A percentile compares a stretch with the other conserved stretches of the same genome.
These are phyloP conservation scores for Trididemnum miniatum DNA, from an alignment of 23 tunicate species.

Conservation along the genomic window DNA sequence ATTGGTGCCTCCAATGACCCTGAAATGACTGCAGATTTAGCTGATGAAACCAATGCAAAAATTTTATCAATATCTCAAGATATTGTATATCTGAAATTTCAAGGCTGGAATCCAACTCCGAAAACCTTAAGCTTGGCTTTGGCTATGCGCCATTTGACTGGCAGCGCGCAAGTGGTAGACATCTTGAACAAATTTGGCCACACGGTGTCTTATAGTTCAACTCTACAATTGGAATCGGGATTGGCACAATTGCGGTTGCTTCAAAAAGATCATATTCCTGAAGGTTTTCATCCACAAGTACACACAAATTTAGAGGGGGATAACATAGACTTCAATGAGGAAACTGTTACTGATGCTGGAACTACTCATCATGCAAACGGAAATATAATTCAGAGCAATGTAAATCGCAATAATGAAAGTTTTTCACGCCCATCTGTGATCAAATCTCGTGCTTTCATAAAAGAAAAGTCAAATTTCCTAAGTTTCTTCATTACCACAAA, in stretches of 20 bases:
- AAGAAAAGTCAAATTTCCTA: background rate
- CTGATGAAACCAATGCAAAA: background rate
- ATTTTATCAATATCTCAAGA: background rate
- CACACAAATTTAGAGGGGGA: background rate
- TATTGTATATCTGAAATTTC: background rate
- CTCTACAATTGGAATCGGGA: background rate
- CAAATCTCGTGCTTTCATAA: background rate
- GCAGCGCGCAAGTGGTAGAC: background rate
- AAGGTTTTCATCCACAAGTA: background rate
- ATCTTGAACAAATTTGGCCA: background rate
- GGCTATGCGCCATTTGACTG: background rate
- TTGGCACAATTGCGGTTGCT: background rate
- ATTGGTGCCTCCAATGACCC: background rate
- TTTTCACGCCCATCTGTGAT: background rate
- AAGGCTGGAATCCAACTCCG: background rate
- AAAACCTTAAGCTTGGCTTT: background rate
- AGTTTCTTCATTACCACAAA: background rate
- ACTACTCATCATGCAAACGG: background rate
- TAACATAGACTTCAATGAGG: background rate
- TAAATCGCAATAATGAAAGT: background rate
- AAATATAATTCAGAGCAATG: background rate
- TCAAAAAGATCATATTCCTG: background rate
- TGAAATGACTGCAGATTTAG: background rate
- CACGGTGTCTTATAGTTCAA: background rate
- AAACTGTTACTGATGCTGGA: background rate